These are phyloP conservation scores for Griposia aprilina DNA, from an alignment of 2,888 invertebrate species.

Conservation along the genomic window DNA sequence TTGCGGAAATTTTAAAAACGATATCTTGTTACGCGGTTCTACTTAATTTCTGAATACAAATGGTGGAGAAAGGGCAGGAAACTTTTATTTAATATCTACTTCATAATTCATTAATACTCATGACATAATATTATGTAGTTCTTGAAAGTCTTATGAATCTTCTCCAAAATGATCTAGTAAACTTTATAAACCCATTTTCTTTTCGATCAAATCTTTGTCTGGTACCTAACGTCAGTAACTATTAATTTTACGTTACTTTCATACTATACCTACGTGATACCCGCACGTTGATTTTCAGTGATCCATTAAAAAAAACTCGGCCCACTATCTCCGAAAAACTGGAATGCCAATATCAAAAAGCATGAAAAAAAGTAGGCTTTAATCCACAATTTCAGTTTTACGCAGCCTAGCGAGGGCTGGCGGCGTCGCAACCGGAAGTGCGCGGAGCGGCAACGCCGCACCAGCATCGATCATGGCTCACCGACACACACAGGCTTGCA, in stretches of 20 bases:
- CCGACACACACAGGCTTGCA: conserved; percentile 76
- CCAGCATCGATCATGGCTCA: conserved; percentile 91
- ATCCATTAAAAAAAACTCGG: not conserved
- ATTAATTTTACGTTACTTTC: not conserved
- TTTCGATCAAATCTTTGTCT: no score
- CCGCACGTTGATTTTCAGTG: not conserved
- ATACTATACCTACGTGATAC: not conserved
- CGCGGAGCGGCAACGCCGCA: conserved; percentile 82
- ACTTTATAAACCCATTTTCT: not conserved
- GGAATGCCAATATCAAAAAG: conserved; percentile 25
- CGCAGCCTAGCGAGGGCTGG: conserved; percentile 78
- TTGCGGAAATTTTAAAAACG: not conserved
- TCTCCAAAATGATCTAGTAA: not conserved
- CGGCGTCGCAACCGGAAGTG: conserved; percentile 78
- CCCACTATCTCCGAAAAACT: not conserved
- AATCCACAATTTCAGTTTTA: conserved; percentile 75
- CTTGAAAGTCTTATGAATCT: not conserved
- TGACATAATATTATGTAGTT: not conserved
- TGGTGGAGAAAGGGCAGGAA: not conserved
- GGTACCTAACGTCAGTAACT: not conserved
- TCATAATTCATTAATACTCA: not conserved
- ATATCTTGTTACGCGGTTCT: not conserved
- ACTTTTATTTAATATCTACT: not conserved
- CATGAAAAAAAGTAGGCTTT: conserved; percentile 71
- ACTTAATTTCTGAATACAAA: no score